A percentile compares a stretch with the other conserved stretches of the same genome.
phyloP scores from a whole-genome alignment of 2,113 vertebrate species.

The Speoplatyrhinus poulsoni region DNA sequence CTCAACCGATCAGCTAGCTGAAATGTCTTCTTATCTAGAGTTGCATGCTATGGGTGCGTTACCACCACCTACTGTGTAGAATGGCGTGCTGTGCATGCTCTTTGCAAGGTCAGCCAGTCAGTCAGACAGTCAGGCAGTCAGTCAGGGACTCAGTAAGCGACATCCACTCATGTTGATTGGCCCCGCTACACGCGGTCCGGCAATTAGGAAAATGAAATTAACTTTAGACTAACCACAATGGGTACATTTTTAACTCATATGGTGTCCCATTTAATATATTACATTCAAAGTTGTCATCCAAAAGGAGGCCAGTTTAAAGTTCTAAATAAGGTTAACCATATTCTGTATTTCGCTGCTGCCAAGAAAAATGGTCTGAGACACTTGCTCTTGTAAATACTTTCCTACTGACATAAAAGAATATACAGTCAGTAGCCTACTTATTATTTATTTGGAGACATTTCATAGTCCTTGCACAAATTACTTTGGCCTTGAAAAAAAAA shows the following conservation, averaged over 20 bases:
- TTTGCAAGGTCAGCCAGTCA: too few species aligned
- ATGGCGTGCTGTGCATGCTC: too few species aligned
- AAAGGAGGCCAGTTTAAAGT: slow-evolving; percentile 50
- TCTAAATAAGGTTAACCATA: slow-evolving; percentile 47
- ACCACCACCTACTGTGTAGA: too few species aligned
- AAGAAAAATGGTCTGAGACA: slow-evolving; percentile 33
- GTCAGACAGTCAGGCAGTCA: too few species aligned
- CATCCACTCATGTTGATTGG: too few species aligned
- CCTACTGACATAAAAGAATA: slow-evolving; percentile 59
- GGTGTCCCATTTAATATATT: background rate
- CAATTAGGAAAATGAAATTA: slow-evolving; percentile 63
- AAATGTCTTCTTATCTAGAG: too few species aligned
- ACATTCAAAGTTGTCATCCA: slow-evolving; percentile 33
- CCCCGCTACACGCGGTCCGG: too few species aligned
- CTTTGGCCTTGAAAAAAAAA: slow-evolving; percentile 56
- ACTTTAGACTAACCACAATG: slow-evolving; percentile 48
- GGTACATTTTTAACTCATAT: slow-evolving; percentile 35
- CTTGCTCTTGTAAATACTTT: slow-evolving; percentile 68
- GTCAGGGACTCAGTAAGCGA: too few species aligned
- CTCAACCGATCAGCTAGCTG: too few species aligned
- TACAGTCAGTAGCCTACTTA: slow-evolving; percentile 15
- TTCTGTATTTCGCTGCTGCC: slow-evolving; percentile 10
- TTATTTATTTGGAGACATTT: slow-evolving; percentile 71
- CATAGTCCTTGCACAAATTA: slow-evolving; percentile 60
- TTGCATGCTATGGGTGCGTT: too few species aligned